Evolutionary conservation across 1,140 invertebrate genomes (phyloP).

Genomic region (Bombus pascuorum): DNA sequence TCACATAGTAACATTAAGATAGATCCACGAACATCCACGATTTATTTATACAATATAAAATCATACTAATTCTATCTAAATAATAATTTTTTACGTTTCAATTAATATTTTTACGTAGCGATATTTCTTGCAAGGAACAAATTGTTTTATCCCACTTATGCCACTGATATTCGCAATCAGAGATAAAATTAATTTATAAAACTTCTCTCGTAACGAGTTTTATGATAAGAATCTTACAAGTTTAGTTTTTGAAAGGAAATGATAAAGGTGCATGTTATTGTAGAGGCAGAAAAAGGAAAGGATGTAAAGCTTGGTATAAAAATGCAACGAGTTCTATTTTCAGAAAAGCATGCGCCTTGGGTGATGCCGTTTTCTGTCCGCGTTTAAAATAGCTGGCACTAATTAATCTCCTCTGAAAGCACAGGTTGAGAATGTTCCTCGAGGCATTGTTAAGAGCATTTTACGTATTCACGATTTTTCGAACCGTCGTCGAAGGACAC

Average conservation of each 20-base stretch:
- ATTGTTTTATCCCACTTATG: not conserved
- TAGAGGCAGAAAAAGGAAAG: not conserved
- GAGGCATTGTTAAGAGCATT: not conserved
- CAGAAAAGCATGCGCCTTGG: not conserved
- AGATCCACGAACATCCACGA: too few species aligned
- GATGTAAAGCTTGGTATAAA: not conserved
- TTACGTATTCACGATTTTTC: not conserved
- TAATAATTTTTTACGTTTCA: too few species aligned
- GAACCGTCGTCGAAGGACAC: not conserved
- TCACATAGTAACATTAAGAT: too few species aligned
- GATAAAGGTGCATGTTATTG: not conserved
- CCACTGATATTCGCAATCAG: not conserved
- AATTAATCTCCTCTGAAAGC: slow-evolving; percentile 15
- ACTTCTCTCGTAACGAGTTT: not conserved
- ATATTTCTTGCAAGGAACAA: too few species aligned
- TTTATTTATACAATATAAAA: too few species aligned
- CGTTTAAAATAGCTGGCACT: not conserved
- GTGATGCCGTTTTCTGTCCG: not conserved
- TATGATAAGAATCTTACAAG: not conserved
- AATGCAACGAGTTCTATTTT: not conserved
- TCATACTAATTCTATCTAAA: too few species aligned
- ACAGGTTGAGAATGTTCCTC: not conserved
- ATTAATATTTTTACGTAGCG: too few species aligned
- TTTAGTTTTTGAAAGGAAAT: not conserved
- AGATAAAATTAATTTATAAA: not conserved